These are phyloP conservation scores for Oreocharis arfaki DNA, from an alignment of 2,113 vertebrate species.

Conservation along the genomic window DNA sequence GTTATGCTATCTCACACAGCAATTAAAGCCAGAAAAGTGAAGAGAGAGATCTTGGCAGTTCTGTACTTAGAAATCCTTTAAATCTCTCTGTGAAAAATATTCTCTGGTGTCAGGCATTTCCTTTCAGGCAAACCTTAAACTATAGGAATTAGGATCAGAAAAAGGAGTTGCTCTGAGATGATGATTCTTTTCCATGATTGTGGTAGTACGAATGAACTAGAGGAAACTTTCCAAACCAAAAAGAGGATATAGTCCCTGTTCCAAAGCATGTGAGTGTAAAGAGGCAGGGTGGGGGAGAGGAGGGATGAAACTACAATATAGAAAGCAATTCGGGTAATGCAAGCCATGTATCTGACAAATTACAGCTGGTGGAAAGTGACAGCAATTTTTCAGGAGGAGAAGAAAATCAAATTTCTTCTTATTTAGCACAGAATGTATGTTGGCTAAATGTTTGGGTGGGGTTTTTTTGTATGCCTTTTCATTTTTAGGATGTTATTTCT, in stretches of 20 bases:
- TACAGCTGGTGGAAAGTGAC: background rate
- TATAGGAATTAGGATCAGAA: background rate
- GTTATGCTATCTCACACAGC: background rate
- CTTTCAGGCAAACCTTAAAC: background rate
- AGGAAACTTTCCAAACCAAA: background rate
- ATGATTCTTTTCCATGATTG: background rate
- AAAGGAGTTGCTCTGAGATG: background rate
- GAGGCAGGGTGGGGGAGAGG: background rate
- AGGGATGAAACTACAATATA: background rate
- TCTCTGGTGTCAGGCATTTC: background rate
- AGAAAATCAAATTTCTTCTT: background rate
- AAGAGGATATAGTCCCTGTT: background rate
- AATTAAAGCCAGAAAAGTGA: background rate
- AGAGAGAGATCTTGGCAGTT: background rate
- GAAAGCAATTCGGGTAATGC: background rate
- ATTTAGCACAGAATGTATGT: background rate
- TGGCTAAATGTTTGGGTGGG: background rate
- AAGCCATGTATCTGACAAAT: background rate
- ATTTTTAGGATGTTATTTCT: background rate
- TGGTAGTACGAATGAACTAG: background rate
- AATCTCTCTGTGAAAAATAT: background rate
- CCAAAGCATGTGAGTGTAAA: background rate
- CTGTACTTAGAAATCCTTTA: background rate
- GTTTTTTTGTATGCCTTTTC: background rate
- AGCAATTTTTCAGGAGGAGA: background rate